Evolutionary conservation across 2,888 invertebrate genomes (phyloP), one percentile per base, ranked within the genome.

Genomic region (Aleiodes testaceus): DNA sequence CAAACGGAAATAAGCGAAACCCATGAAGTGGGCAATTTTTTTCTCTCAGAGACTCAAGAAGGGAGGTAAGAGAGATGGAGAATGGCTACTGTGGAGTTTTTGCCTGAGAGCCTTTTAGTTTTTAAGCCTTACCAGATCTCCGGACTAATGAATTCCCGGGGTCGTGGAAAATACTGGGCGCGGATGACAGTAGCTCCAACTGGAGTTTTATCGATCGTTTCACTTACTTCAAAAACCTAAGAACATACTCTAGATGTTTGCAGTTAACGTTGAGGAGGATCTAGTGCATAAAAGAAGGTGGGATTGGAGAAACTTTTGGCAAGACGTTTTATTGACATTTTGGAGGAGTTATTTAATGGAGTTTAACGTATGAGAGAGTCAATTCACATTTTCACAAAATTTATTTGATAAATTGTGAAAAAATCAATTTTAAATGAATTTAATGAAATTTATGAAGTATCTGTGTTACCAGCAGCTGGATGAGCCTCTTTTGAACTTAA

Each of bases 31-130:
- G 49, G n/a, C 20, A 18, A 36, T 36, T 36, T 36, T 36, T 36
- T 36, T 36, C 9, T 36, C 9, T 9, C 36, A n/a, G n/a, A n/a
- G n/a, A 9, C 36, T 36, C 36, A 69, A 36, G 61, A 26, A 64
- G 42, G 47, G 63, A 69, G 69, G 22, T 26, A 45, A 61, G 61
- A 61, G 71, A 72, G 74, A n/a, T n/a, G 77, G 75, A 69, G 65
- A 72, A 70, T 69, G 69, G 68, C 69, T 72, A 75, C 69, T 74
- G 66, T 79, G 73, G 79, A 79, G 80, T 82, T 82, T 83, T 79
- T 82, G 81, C 80, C 80, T 81, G 83, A 84, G 82, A 84, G 81
- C 82, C 83, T 84, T 84, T 84, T 84, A 84, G 83, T 84, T 84
- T 84, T 83, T 84, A 84, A 84, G 84, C 84, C 80, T 78, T 74